Evolutionary conservation across 1,140 invertebrate species (phyloP).

Genomic region (Dermatophagoides farinae): DNA sequence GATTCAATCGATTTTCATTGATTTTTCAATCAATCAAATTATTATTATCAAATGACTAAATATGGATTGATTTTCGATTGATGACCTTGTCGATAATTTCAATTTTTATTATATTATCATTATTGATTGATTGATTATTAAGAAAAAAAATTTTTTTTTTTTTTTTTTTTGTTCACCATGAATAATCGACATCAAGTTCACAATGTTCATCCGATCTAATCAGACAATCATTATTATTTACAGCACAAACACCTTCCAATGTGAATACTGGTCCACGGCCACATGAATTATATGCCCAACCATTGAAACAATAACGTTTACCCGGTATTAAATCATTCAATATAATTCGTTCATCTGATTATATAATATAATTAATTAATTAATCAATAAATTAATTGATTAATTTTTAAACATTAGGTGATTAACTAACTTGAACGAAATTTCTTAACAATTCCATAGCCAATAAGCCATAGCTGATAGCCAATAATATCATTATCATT

Average conservation of each 20-base stretch:
- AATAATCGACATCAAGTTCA: conserved; percentile 8
- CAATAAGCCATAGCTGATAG: conserved; percentile 8
- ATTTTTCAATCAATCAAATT: too few species aligned
- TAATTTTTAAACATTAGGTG: neutral
- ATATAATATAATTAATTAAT: too few species aligned
- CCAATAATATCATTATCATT: neutral
- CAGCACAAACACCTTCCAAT: conserved; percentile 9
- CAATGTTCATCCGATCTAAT: conserved; percentile 1
- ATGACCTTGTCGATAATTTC: too few species aligned
- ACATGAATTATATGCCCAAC: conserved; percentile 9
- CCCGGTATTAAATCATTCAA: conserved; percentile 6
- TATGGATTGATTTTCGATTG: too few species aligned
- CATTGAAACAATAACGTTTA: conserved; percentile 10
- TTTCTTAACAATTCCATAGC: conserved; percentile 8
- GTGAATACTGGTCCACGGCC: conserved; percentile 9
- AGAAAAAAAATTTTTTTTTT: neutral
- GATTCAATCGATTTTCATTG: too few species aligned
- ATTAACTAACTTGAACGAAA: conserved; percentile 6
- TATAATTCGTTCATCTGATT: conserved; percentile 5
- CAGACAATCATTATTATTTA: neutral
- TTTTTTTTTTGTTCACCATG: neutral
- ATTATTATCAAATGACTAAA: too few species aligned
- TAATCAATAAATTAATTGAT: too few species aligned
- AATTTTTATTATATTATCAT: neutral
- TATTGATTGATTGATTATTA: neutral